A percentile compares a stretch with the other conserved stretches of the same genome.
phyloP scores from a whole-genome alignment of 2,888 invertebrate genomes.

The Volucella inanis region DNA sequence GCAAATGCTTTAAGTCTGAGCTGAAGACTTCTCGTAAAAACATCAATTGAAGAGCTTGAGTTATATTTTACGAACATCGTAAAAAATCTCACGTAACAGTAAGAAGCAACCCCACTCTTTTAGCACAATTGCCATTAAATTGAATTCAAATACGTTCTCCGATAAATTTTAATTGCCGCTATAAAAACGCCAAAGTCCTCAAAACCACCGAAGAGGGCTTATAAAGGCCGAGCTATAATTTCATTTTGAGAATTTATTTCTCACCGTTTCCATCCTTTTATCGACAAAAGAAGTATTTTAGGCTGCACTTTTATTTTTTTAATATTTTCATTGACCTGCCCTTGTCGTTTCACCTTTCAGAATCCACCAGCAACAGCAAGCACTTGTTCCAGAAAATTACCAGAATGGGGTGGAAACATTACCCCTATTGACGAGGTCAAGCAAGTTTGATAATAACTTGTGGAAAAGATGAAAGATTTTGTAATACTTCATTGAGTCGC shows the following conservation, averaged over 20 bases:
- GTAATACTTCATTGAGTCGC: slow-evolving; percentile 6
- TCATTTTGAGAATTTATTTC: neutral
- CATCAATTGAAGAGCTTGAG: too few relatives aligned
- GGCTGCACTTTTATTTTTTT: neutral
- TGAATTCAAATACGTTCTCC: slow-evolving; percentile 22
- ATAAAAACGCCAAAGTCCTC: slow-evolving; percentile 17
- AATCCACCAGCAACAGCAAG: neutral
- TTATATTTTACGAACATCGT: too few relatives aligned
- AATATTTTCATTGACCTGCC: neutral
- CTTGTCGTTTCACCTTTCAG: neutral
- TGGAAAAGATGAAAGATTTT: slow-evolving; percentile 8
- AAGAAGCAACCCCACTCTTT: too few relatives aligned
- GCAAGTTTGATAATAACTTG: neutral
- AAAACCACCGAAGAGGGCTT: neutral
- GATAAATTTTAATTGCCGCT: slow-evolving; percentile 42
- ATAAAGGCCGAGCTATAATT: slow-evolving; percentile 3
- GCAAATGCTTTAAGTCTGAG: too few relatives aligned
- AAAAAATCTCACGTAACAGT: too few relatives aligned
- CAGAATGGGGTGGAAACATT: neutral
- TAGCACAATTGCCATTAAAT: neutral
- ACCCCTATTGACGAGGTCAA: neutral
- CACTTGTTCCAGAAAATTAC: neutral
- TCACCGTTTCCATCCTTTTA: neutral
- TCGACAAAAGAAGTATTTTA: neutral
- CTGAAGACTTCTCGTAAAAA: too few relatives aligned